Base-by-base conservation (phyloP, 2,888 invertebrate species). In the Dasysyrphus albostriatus region DNA sequence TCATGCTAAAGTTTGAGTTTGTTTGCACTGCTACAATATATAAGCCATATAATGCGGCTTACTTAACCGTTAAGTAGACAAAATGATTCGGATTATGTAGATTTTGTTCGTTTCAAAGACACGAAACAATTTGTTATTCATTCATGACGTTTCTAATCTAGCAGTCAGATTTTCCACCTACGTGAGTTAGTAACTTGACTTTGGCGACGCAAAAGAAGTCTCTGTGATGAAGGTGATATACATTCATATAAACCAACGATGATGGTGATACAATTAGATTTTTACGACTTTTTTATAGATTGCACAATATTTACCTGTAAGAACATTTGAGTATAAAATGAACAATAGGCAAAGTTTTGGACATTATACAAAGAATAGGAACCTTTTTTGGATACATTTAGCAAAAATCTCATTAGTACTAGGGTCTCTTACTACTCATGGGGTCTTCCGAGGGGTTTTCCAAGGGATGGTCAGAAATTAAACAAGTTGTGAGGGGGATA, bases 61-160 rank as follows among this genome's bases (percentile, higher is more conserved):
- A 75, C 61, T 80, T 69, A 67, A 81, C 81, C 29, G 75, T 85
- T 81, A 81, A 85, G 77, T 73, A 81, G 76, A 67, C 67, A 74
- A 49, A 49, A 73, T 84, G 59, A 73, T 73, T 73, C 56, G 73
- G 81, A 85, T 81, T 81, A 72, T 84, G 72, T 54, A 67, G 76
- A 84, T 54, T 44, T 29, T 56, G 6, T 78, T 61, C 49, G 14
- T 34, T 58, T 76, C 9, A 42, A 24, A 75, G 56, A 58, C 37
- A 67, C 49, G 77, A 76, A 76, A 39, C 72, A 51, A 72, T 76
- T 84, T 84, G 72, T 76, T 84, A 84, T 84, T 76, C 84, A 75
- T 69, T 85, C 81, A 85, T 81, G 74, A 81, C 54, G 81, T 76
- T 54, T 54, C 16, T 29, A 63, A 70, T 49, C 24, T 42, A 44